A percentile compares a stretch with the other conserved stretches of the same genome.
Evolutionary conservation across 2,888 invertebrate genomes (phyloP).

Genomic region (Pardosa pseudoannulata): DNA sequence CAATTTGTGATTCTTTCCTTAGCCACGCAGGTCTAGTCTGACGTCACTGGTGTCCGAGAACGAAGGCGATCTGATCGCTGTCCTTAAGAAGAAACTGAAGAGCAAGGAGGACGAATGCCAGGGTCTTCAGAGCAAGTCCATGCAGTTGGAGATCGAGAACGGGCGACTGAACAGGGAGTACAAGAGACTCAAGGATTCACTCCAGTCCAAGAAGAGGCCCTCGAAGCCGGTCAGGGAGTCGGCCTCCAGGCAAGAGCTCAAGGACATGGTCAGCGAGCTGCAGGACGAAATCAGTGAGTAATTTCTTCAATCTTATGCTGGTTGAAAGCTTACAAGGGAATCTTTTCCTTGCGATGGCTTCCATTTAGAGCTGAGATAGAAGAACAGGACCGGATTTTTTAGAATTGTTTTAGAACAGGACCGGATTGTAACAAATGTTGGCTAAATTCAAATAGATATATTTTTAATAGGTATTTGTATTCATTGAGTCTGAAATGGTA

Average conservation of each 20-base stretch:
- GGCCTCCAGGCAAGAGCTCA: slow-evolving; percentile 77
- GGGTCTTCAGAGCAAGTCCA: slow-evolving; percentile 80
- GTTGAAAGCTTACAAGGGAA: no score
- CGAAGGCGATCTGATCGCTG: slow-evolving; percentile 73
- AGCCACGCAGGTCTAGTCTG: slow-evolving; percentile 56
- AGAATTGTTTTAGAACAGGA: no score
- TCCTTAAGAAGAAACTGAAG: slow-evolving; percentile 76
- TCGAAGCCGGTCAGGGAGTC: slow-evolving; percentile 83
- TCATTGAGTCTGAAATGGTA: no score
- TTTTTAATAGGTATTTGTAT: no score
- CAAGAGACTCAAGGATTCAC: slow-evolving; percentile 78
- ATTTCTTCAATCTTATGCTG: no score
- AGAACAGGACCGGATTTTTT: no score
- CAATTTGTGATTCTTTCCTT: no score
- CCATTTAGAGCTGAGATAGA: no score
- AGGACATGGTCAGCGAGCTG: slow-evolving; percentile 90
- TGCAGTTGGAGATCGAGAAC: slow-evolving; percentile 74
- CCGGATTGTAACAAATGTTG: no score
- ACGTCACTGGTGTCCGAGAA: slow-evolving; percentile 51
- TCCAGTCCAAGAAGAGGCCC: slow-evolving; percentile 84
- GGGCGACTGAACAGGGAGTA: slow-evolving; percentile 74
- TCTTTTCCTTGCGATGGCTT: no score
- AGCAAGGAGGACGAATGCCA: slow-evolving; percentile 81
- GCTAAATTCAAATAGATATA: no score
- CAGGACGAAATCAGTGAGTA: slow-evolving; percentile 87